Percentiles rank a stretch among this genome's conserved stretches.
Evolutionary conservation across 2,797 vertebrate species (phyloP).

Genomic region (Poecile montanus): DNA sequence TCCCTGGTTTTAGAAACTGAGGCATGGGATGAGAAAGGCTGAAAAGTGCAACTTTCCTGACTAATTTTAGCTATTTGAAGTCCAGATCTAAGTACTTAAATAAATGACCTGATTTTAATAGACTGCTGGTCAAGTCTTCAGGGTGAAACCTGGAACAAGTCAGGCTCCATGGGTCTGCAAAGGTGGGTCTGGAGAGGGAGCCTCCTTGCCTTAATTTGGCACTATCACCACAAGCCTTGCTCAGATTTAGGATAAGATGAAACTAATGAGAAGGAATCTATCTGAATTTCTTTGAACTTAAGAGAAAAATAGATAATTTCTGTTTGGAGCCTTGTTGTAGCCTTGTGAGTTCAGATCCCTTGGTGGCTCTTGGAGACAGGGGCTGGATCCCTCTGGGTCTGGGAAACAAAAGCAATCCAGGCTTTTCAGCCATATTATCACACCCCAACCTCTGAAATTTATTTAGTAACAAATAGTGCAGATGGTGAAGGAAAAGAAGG

Average conservation of each 20-base stretch:
- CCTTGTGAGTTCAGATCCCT: neutral
- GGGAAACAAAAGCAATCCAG: neutral
- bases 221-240: neutral
- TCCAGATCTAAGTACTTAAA: slow-evolving; percentile 56
- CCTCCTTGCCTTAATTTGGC: neutral
- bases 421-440: neutral
- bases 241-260: neutral
- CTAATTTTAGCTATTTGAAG: slow-evolving; percentile 63
- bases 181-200: neutral
- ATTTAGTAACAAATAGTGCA: neutral
- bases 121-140: slow-evolving; percentile 7
- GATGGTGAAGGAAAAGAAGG: neutral
- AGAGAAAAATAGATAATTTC: neutral
- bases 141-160: slow-evolving; percentile 7
- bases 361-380: accelerated
- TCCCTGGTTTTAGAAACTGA: slow-evolving; percentile 66
- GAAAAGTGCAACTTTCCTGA: slow-evolving; percentile 18
- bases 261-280: neutral
- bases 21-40: slow-evolving; percentile 47
- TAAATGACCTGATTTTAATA: slow-evolving; percentile 63
- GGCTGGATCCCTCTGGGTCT: neutral
- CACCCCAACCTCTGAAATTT: neutral
- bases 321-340: neutral
- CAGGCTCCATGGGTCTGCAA: neutral
- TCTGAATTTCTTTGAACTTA: slow-evolving; percentile 8